Percentiles rank a stretch among this genome's conserved stretches.
These are phyloP conservation scores for Brachionus calyciflorus DNA, from an alignment of 1,140 invertebrate genomes.

Conservation along the genomic window DNA sequence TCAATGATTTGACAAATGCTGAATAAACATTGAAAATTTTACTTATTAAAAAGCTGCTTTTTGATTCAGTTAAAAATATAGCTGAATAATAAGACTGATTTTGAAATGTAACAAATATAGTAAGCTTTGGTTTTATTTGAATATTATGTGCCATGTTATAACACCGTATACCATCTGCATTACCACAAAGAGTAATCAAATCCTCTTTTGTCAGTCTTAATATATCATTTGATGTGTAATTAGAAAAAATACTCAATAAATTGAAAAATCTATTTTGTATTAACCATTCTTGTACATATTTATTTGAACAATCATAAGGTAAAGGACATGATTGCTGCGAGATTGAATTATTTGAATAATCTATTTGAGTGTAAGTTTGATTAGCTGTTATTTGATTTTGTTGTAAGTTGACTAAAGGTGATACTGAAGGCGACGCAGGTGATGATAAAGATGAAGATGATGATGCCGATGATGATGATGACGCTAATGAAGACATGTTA, in stretches of 20 bases:
- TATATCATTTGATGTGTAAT: conserved; percentile 36
- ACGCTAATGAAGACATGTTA: conserved; percentile 11
- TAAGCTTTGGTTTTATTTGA: conserved; percentile 39
- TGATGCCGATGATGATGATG: conserved; percentile 7
- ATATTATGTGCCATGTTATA: conserved; percentile 37
- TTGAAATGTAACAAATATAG: conserved; percentile 8
- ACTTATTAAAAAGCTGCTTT: not conserved
- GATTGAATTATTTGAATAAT: not conserved
- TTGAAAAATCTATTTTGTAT: conserved; percentile 34
- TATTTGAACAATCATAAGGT: not conserved
- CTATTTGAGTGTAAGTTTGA: not conserved
- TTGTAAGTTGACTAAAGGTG: not conserved
- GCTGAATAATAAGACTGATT: conserved; percentile 11
- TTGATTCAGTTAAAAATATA: conserved; percentile 16
- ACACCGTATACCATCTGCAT: conserved; percentile 7
- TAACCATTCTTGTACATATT: conserved; percentile 39
- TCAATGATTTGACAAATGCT: not conserved
- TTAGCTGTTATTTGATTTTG: not conserved
- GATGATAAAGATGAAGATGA: not conserved
- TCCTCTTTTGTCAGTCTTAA: conserved; percentile 34
- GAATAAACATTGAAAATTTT: conserved; percentile 3
- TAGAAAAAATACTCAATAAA: not conserved
- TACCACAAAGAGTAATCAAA: conserved; percentile 20
- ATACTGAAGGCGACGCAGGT: not conserved
- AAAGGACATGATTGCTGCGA: not conserved